Evolutionary conservation across 2,113 vertebrate genomes (phyloP).

Genomic region (Neofelis nebulosa): DNA sequence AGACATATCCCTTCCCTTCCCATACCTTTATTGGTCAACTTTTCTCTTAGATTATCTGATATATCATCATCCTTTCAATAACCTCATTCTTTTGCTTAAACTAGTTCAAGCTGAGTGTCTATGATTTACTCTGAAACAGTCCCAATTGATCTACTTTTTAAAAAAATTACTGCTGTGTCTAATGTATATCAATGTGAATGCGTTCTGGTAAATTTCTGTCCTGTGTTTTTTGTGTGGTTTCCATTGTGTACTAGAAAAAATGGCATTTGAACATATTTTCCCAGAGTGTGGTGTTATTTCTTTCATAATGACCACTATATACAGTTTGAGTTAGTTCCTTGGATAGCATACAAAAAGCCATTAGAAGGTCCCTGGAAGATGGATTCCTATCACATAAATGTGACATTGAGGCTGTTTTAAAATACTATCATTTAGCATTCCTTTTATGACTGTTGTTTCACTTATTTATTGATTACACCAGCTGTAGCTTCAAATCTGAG

Average conservation of each 20-base stretch:
- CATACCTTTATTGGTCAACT: background rate
- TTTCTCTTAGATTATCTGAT: background rate
- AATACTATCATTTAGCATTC: background rate
- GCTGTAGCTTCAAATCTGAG: constrained; percentile 39
- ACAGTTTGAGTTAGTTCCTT: background rate
- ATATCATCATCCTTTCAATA: background rate
- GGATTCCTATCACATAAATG: background rate
- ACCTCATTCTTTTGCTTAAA: background rate
- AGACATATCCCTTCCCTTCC: background rate
- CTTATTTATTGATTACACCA: constrained; percentile 46
- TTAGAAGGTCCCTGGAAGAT: background rate
- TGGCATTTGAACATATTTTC: background rate
- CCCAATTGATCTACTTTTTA: background rate
- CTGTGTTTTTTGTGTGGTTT: background rate
- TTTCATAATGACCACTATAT: background rate
- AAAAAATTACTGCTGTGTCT: background rate
- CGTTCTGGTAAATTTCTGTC: background rate
- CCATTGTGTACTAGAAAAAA: background rate
- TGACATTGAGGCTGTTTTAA: constrained; percentile 30
- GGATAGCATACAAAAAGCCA: background rate
- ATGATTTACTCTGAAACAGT: background rate
- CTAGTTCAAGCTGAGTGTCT: background rate
- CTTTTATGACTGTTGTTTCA: constrained; percentile 21
- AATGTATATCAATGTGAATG: background rate
- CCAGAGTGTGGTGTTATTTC: background rate